These are phyloP conservation scores for Acanthosepion esculentum DNA, from an alignment of 2,888 invertebrate species.

Conservation along the genomic window DNA sequence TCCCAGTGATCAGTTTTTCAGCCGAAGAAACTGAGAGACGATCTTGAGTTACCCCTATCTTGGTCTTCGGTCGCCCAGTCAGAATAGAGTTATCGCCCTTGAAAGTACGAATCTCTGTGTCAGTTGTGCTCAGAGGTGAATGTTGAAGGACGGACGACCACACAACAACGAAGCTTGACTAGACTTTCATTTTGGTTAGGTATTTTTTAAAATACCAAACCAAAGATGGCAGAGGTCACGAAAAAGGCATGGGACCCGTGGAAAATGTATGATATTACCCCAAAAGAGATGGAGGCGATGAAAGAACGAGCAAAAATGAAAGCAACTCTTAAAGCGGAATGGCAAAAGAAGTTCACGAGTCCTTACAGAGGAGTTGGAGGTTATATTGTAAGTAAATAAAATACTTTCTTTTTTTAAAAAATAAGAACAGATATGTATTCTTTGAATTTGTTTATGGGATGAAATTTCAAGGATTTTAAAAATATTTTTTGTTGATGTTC, in stretches of 20 bases:
- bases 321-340: conserved; percentile 81
- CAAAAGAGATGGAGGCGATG: conserved; percentile 76
- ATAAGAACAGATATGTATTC: neutral
- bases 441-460: neutral
- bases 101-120: neutral
- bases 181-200: neutral
- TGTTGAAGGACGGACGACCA: neutral
- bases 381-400: conserved; percentile 75
- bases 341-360: conserved; percentile 82
- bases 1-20: too few species aligned
- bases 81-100: neutral
- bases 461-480: too few species aligned
- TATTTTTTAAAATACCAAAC: neutral
- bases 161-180: neutral
- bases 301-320: conserved; percentile 81
- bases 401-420: neutral
- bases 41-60: too few species aligned
- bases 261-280: conserved; percentile 63
- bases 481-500: too few species aligned
- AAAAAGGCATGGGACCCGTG: conserved; percentile 63
- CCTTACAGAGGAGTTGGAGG: conserved; percentile 84
- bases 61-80: too few species aligned
- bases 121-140: neutral
- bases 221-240: neutral
- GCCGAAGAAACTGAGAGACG: too few species aligned